These are phyloP conservation scores for Myotis findleyi DNA, from an alignment of 2,797 vertebrate genomes.

Conservation along the genomic window DNA sequence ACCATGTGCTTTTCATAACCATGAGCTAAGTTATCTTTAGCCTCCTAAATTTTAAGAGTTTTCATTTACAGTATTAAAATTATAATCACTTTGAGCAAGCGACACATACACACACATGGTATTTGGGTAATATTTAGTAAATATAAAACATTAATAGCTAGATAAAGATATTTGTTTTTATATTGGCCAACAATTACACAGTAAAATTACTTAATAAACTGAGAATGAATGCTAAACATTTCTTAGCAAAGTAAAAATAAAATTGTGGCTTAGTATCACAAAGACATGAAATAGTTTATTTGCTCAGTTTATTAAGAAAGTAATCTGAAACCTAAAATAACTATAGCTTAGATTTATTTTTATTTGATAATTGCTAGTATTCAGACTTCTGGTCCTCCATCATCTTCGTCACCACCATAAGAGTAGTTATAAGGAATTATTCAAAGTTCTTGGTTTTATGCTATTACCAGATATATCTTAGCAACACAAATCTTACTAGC, in stretches of 20 bases:
- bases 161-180: neutral
- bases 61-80: neutral
- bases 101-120: neutral
- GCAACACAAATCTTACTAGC: neutral
- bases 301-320: constrained; percentile 43
- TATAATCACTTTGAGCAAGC: neutral
- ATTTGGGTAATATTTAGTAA: neutral
- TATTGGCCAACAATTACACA: neutral
- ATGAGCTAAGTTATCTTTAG: neutral
- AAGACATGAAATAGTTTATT: neutral
- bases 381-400: neutral
- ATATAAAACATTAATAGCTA: neutral
- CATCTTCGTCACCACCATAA: neutral
- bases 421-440: neutral
- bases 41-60: neutral
- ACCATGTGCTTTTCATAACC: neutral
- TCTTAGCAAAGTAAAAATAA: constrained; percentile 57
- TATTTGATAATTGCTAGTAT: neutral
- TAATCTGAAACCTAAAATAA: neutral
- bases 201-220: neutral
- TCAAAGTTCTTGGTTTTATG: constrained; percentile 20
- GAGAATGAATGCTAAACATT: neutral
- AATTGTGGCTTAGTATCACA: neutral
- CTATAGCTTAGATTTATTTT: constrained; percentile 24
- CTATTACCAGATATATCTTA: neutral